These are phyloP conservation scores for Serranus cabrilla DNA, from an alignment of 2,797 vertebrate species.

Conservation along the genomic window DNA sequence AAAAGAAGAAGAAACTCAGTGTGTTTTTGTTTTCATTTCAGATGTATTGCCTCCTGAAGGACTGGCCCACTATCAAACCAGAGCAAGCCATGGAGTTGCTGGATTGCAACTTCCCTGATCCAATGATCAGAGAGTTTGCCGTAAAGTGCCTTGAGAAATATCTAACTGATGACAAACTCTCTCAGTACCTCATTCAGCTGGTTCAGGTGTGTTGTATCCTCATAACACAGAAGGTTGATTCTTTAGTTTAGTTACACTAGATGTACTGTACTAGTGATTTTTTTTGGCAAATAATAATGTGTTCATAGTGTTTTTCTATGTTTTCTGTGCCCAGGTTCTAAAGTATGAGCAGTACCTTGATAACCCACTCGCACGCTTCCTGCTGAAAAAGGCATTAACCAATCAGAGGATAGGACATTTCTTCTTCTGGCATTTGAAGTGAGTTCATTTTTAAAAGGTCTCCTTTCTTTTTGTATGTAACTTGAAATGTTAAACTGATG, in stretches of 20 bases:
- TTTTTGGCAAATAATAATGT: background rate
- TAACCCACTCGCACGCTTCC: slow-evolving; percentile 96
- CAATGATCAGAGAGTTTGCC: slow-evolving; percentile 96
- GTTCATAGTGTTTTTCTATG: background rate
- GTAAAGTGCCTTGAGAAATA: slow-evolving; percentile 98
- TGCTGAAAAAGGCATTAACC: slow-evolving; percentile 97
- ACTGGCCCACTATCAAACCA: slow-evolving; percentile 97
- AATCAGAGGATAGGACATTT: slow-evolving; percentile 99
- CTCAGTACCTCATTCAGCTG: slow-evolving; percentile 98
- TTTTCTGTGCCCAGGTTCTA: slow-evolving; percentile 88
- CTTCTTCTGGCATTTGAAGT: slow-evolving; percentile 99
- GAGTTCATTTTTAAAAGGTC: slow-evolving; percentile 76
- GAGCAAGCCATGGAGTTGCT: slow-evolving; percentile 99
- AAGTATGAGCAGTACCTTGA: slow-evolving; percentile 99
- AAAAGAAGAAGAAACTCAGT: background rate
- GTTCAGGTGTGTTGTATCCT: slow-evolving; percentile 90
- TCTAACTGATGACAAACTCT: slow-evolving; percentile 97
- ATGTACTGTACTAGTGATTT: background rate
- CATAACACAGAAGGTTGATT: background rate
- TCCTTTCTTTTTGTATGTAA: slow-evolving; percentile 17
- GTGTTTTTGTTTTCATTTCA: slow-evolving; percentile 53
- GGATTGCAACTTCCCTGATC: slow-evolving; percentile 98
- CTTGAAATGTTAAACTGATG: slow-evolving; percentile 42
- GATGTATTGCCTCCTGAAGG: slow-evolving; percentile 99
- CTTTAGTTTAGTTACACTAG: slow-evolving; percentile 10